Percentiles rank a stretch among this genome's conserved stretches.
Evolutionary conservation across 2,888 invertebrate genomes (phyloP).

Genomic region (Lithophane socia): DNA sequence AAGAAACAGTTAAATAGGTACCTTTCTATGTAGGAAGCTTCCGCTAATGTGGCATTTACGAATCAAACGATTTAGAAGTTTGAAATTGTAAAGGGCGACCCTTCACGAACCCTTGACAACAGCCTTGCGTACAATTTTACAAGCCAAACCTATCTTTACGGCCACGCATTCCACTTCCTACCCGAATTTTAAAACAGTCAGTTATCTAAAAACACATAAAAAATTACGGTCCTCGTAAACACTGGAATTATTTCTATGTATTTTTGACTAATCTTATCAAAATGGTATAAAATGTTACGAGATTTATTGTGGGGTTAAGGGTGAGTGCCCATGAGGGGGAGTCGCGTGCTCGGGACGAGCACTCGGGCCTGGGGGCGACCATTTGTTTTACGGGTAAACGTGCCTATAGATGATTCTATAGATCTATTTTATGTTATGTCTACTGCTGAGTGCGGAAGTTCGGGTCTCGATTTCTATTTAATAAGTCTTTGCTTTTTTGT

Average conservation of each 20-base stretch:
- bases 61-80: constrained; percentile 13
- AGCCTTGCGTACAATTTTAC: constrained; percentile 23
- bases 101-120: constrained; percentile 28
- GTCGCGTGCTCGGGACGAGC: constrained; percentile 31
- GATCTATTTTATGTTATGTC: constrained; percentile 7
- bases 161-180: constrained; percentile 33
- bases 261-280: constrained; percentile 60
- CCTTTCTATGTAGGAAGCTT: neutral
- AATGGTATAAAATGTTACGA: constrained; percentile 53
- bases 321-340: constrained; percentile 27
- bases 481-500: neutral
- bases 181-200: constrained; percentile 22
- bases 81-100: constrained; percentile 7
- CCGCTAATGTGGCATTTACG: neutral
- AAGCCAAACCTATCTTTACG: neutral
- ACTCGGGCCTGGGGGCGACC: constrained; percentile 1
- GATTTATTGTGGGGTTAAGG: constrained; percentile 21
- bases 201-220: constrained; percentile 49
- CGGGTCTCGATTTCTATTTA: neutral
- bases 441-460: constrained; percentile 15
- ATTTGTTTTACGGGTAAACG: neutral
- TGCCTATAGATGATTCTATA: constrained; percentile 5
- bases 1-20: neutral
- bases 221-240: constrained; percentile 56
- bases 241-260: constrained; percentile 58